A percentile compares a stretch with the other conserved stretches of the same genome.
These are phyloP conservation scores for Antheraea mylitta DNA, from an alignment of 1,140 invertebrate species.

Conservation along the genomic window DNA sequence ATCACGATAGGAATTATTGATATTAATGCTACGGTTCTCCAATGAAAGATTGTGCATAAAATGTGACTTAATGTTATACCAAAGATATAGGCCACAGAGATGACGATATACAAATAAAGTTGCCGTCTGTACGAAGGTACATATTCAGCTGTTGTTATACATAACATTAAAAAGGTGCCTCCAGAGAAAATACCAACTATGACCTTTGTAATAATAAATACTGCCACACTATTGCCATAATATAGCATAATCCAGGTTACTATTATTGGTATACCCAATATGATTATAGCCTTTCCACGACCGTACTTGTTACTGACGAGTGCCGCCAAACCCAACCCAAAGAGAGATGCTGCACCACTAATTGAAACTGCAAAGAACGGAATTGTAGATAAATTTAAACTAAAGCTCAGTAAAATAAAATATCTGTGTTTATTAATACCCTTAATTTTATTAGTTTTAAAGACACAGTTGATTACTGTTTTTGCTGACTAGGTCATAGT, in stretches of 20 bases:
- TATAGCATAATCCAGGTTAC: background rate
- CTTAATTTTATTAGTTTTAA: too few relatives aligned
- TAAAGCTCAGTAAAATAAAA: too few relatives aligned
- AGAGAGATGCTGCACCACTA: too few relatives aligned
- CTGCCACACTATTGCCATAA: background rate
- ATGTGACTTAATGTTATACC: background rate
- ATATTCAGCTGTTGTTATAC: background rate
- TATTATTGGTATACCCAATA: background rate
- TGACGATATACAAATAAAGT: background rate
- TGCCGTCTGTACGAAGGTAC: background rate
- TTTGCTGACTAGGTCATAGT: too few relatives aligned
- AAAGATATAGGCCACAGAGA: background rate
- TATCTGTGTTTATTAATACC: too few relatives aligned
- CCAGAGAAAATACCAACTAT: background rate
- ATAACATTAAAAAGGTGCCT: background rate
- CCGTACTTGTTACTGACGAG: too few relatives aligned
- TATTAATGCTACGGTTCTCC: background rate
- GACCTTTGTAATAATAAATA: background rate
- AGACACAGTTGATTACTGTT: too few relatives aligned
- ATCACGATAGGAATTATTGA: background rate
- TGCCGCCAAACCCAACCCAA: too few relatives aligned
- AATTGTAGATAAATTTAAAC: too few relatives aligned
- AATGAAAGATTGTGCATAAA: background rate
- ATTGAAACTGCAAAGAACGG: too few relatives aligned
- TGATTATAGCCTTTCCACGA: background rate